Base-by-base conservation (phyloP, 2,113 vertebrate genomes). In the Colinus virginianus region DNA sequence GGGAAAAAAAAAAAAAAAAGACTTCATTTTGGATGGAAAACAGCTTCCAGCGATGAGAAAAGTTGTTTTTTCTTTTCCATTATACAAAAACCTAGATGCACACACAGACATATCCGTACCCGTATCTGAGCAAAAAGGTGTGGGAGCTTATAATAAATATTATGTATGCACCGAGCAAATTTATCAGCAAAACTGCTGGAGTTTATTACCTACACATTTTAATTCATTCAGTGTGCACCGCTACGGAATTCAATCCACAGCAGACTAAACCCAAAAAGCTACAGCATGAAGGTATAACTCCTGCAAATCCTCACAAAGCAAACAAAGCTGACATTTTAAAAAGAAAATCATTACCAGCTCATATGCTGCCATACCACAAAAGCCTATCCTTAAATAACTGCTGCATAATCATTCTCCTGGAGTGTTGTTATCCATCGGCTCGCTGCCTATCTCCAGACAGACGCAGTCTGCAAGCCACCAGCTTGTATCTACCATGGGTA, bases 391-490 rank as follows among this genome's bases (percentile, higher is more conserved):
- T 90, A 90, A 92, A 91, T 88, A 95, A 90, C 48, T 95, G 96
- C 97, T 96, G 97, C 96, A 91, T 76, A 96, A 87, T 93, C 95
- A 96, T 92, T 84, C 97, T 94, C 93, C 95, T 6, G 42, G 63
- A 95, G 96, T 48, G 82, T 25, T 90, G 89, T 78, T 82, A 92
- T 95, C 94, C 94, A 71, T 66, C 76, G 58, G 95, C 95, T 97
- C 23, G 59, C 95, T 94, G 93, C 82, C 96, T 22, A 45, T 92
- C 95, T 93, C 95, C 97, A 97, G 97, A 95, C 96, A 97, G 97
- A 97, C 94, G 97, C 97, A 97, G 96, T 96, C 97, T 96, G 97
- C 94, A 88, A 97, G 96, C 96, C 96, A 97, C 97, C 97, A 89
- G 97, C 97, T 97, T 70, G 32, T 45, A 96, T 93, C 93, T 96